A percentile compares a stretch with the other conserved stretches of the same genome.
phyloP scores from a whole-genome alignment of 2,113 vertebrate species.

The Pontoporia blainvillei region DNA sequence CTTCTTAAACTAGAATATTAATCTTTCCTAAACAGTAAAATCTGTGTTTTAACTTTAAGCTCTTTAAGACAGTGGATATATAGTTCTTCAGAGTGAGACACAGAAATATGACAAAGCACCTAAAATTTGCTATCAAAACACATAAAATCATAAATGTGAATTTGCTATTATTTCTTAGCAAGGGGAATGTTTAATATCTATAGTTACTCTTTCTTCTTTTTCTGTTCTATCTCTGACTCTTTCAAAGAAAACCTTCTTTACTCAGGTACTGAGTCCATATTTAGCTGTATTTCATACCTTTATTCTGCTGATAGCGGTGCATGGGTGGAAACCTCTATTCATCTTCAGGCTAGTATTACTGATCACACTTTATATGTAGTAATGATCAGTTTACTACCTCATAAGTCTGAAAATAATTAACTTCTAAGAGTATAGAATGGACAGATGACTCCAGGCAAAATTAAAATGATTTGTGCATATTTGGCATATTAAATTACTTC shows the following conservation, averaged over 20 bases:
- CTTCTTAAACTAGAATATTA: not conserved
- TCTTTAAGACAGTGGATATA: not conserved
- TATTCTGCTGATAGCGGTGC: not conserved
- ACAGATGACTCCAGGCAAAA: constrained; percentile 57
- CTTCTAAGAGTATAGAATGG: not conserved
- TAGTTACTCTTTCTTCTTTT: not conserved
- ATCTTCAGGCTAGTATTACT: not conserved
- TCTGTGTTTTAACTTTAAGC: not conserved
- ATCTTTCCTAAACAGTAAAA: not conserved
- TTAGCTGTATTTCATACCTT: not conserved
- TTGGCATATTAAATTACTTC: constrained; percentile 51
- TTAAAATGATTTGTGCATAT: constrained; percentile 38
- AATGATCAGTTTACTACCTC: constrained; percentile 10
- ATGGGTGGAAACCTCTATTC: not conserved
- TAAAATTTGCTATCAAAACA: not conserved
- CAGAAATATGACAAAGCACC: not conserved
- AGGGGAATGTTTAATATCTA: not conserved
- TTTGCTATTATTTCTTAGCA: not conserved
- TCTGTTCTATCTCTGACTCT: not conserved
- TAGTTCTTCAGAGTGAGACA: not conserved
- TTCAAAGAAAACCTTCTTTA: not conserved
- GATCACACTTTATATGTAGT: not conserved
- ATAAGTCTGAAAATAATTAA: constrained; percentile 58
- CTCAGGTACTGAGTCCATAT: not conserved
- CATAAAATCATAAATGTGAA: not conserved